A percentile compares a stretch with the other conserved stretches of the same genome.
phyloP scores from a whole-genome alignment of 2,113 vertebrate species.

The Greenwoodochromis staneri region DNA sequence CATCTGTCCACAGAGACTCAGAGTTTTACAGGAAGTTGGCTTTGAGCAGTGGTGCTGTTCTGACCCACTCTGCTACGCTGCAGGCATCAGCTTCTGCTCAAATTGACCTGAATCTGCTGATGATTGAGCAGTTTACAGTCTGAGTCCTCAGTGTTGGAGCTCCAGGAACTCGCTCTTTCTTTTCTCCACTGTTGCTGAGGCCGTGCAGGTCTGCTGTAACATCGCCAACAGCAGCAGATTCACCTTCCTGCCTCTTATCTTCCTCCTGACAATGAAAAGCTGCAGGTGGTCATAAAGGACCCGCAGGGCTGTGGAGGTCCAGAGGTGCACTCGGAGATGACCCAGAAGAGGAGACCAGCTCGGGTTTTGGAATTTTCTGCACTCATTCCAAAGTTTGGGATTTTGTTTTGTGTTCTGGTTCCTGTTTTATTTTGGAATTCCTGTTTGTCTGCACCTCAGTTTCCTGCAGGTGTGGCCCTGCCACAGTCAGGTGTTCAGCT shows the following conservation, averaged over 20 bases:
- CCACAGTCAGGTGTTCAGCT: not conserved
- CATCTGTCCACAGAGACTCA: not conserved
- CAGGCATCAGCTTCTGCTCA: not conserved
- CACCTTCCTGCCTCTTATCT: not conserved
- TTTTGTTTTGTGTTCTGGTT: not conserved
- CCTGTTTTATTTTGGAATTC: not conserved
- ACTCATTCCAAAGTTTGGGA: not conserved
- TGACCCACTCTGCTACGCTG: not conserved
- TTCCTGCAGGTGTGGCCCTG: not conserved
- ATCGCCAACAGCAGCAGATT: not conserved
- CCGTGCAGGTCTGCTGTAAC: not conserved
- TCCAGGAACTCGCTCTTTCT: not conserved
- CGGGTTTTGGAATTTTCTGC: not conserved
- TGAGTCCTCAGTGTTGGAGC: not conserved
- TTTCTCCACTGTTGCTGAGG: not conserved
- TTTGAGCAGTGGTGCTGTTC: not conserved
- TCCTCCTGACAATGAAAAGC: not conserved
- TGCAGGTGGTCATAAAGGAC: not conserved
- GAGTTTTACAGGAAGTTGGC: not conserved
- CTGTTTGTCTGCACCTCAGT: not conserved
- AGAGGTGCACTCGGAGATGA: not conserved
- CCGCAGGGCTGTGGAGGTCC: not conserved
- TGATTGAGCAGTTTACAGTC: not conserved
- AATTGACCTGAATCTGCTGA: not conserved
- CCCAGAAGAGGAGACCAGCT: not conserved